phyloP scores from a whole-genome alignment of 2,797 vertebrate genomes.

The Vireo griseus region DNA sequence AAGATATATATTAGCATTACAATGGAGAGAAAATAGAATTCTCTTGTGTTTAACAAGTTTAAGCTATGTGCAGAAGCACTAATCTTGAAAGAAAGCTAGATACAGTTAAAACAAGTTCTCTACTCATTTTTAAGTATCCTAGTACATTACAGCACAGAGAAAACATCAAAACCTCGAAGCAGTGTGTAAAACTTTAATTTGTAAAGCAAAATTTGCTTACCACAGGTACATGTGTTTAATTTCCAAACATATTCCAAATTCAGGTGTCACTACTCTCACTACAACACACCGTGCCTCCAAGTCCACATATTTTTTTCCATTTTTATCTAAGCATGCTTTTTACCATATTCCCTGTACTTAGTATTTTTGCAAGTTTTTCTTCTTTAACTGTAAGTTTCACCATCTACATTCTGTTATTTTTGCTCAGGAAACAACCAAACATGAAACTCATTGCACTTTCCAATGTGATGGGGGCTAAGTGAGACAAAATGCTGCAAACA shows the following conservation, averaged over 20 bases:
- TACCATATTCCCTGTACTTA: not conserved
- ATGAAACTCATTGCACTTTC: not conserved
- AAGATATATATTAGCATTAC: not conserved
- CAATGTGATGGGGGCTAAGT: not conserved
- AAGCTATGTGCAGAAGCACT: not conserved
- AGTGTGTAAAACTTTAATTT: not conserved
- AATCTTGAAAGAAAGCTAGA: not conserved
- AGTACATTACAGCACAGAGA: not conserved
- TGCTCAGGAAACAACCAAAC: not conserved
- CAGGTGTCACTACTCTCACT: not conserved
- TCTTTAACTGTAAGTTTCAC: not conserved
- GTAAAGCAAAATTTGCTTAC: not conserved
- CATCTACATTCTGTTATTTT: not conserved
- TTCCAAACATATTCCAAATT: not conserved
- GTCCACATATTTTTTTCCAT: not conserved
- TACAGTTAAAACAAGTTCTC: not conserved
- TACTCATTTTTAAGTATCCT: not conserved
- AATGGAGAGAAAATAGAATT: not conserved
- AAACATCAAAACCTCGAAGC: not conserved
- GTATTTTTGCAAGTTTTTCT: not conserved
- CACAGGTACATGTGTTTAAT: not conserved
- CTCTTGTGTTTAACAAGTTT: not conserved
- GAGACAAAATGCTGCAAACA: not conserved
- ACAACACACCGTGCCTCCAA: not conserved
- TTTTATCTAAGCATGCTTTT: not conserved